phyloP scores from a whole-genome alignment of 2,113 vertebrate genomes.

The Platysternon megacephalum region DNA sequence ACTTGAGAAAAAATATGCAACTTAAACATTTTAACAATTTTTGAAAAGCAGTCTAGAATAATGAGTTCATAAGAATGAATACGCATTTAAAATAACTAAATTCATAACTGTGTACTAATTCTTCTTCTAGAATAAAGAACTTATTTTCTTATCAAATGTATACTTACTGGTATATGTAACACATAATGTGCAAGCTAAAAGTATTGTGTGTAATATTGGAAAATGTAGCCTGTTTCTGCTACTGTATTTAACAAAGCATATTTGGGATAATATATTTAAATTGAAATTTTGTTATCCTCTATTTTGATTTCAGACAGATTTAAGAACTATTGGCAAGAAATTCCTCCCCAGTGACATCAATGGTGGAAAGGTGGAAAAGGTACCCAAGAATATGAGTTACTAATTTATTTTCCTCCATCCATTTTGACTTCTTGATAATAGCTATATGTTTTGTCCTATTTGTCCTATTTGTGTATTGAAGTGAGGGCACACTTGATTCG shows the following conservation, averaged over 20 bases:
- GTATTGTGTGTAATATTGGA: not conserved
- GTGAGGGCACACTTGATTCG: too few relatives aligned
- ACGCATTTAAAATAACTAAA: not conserved
- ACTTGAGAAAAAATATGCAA: not conserved
- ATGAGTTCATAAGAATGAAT: not conserved
- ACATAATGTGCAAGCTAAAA: not conserved
- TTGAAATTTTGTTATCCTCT: slow-evolving; percentile 63
- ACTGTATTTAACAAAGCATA: not conserved
- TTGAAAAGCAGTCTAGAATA: not conserved
- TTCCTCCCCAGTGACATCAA: slow-evolving; percentile 94
- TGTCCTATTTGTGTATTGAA: too few relatives aligned
- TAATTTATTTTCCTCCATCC: not conserved
- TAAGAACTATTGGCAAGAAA: slow-evolving; percentile 93
- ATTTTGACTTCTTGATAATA: not conserved
- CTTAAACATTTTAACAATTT: not conserved
- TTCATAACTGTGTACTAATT: not conserved
- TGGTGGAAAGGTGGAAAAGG: slow-evolving; percentile 95
- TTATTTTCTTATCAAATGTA: not conserved
- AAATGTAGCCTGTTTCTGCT: not conserved
- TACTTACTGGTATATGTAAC: not conserved
- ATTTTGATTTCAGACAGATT: slow-evolving; percentile 90
- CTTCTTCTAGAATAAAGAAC: too few relatives aligned
- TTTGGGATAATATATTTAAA: not conserved
- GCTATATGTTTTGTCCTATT: not conserved
- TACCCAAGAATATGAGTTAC: slow-evolving; percentile 61